Evolutionary conservation across 2,113 vertebrate species (phyloP).

Genomic region (Craseonycteris thonglongyai): DNA sequence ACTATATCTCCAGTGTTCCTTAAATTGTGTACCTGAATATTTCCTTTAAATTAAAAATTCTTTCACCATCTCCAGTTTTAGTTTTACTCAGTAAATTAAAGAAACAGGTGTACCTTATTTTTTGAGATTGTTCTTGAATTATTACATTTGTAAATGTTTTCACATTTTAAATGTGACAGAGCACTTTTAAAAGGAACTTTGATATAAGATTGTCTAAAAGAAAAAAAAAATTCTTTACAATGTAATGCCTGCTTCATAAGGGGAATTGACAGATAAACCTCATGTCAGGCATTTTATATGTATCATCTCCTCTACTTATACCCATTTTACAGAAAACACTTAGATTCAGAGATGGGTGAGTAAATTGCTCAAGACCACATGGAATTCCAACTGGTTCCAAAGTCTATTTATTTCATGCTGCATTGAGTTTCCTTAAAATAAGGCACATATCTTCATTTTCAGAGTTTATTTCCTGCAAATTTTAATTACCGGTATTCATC

Average conservation of each 20-base stretch:
- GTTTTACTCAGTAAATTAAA: constrained; percentile 18
- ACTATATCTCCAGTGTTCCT: background rate
- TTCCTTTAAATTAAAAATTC: constrained; percentile 41
- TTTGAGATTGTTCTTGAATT: constrained; percentile 16
- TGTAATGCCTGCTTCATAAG: constrained; percentile 19
- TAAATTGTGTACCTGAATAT: constrained; percentile 37
- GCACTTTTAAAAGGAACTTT: constrained; percentile 25
- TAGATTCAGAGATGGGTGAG: background rate
- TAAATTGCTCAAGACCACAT: background rate
- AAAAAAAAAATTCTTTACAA: background rate
- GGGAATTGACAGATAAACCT: background rate
- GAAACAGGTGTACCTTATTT: background rate
- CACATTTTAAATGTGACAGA: constrained; percentile 32
- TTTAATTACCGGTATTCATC: background rate
- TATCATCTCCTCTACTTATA: constrained; percentile 14
- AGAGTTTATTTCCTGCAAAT: constrained; percentile 3
- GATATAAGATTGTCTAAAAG: background rate
- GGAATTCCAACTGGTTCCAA: background rate
- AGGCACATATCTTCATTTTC: constrained; percentile 19
- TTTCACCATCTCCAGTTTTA: background rate
- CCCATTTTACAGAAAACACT: constrained; percentile 26
- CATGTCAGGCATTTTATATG: background rate
- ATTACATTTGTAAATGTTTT: background rate
- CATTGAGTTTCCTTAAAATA: constrained; percentile 5
- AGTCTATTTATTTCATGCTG: background rate